These are phyloP conservation scores for Copsychus sechellarum DNA, from an alignment of 2,113 vertebrate genomes.

Conservation along the genomic window DNA sequence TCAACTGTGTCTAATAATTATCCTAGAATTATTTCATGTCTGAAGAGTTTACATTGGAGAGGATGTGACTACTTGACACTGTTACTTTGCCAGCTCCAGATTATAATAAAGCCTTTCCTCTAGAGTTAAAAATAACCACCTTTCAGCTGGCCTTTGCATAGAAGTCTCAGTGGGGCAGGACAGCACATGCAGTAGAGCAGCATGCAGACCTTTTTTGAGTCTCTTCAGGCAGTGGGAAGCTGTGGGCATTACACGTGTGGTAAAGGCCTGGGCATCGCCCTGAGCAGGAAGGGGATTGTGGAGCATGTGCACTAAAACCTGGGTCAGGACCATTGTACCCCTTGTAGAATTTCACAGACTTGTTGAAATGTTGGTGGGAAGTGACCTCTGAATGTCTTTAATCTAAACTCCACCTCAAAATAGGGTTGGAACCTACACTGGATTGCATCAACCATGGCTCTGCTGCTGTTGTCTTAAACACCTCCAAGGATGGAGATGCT, in stretches of 20 bases:
- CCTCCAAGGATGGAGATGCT: background rate
- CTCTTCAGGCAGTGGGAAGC: background rate
- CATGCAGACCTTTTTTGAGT: background rate
- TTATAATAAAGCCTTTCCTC: background rate
- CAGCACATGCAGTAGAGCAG: background rate
- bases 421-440: background rate
- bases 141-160: background rate
- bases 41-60: background rate
- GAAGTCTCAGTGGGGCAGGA: background rate
- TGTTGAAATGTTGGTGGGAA: background rate
- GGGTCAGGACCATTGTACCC: background rate
- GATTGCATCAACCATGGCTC: background rate
- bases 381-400: background rate
- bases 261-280: background rate
- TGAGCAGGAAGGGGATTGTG: background rate
- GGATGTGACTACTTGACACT: background rate
- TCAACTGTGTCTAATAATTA: conserved; percentile 28
- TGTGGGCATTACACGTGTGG: background rate
- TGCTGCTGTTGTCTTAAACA: background rate
- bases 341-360: background rate
- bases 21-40: background rate
- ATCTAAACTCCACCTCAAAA: background rate
- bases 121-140: conserved; percentile 26
- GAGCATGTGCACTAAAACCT: background rate
- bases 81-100: background rate